These are phyloP conservation scores for Drosophila seguyi DNA, from an alignment of 1,140 invertebrate genomes.

Conservation along the genomic window DNA sequence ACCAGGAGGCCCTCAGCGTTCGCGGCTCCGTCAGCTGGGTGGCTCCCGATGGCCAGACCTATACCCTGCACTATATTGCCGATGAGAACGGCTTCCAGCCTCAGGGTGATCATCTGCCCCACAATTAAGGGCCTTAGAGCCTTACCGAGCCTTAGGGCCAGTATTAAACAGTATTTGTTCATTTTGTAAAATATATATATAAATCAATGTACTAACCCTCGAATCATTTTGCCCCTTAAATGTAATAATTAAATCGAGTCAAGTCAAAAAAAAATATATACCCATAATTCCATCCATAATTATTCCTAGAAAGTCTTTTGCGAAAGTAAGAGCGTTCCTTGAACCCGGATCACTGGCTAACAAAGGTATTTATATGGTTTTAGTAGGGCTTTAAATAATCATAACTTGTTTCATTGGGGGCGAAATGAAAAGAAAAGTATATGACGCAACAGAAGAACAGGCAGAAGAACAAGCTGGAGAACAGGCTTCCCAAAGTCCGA, in stretches of 20 bases:
- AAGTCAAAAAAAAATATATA: neutral
- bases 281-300: neutral
- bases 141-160: neutral
- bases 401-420: conserved; percentile 16
- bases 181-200: conserved; percentile 26
- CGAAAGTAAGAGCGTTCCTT: conserved; percentile 19
- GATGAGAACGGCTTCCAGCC: conserved; percentile 92
- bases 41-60: conserved; percentile 88
- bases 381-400: conserved; percentile 1
- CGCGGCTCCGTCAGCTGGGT: conserved; percentile 89
- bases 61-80: conserved; percentile 88
- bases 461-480: conserved; percentile 1
- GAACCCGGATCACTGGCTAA: conserved; percentile 45
- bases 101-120: conserved; percentile 87
- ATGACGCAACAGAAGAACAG: conserved; percentile 28
- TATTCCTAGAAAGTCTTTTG: neutral
- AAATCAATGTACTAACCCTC: conserved; percentile 6
- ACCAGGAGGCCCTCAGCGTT: conserved; percentile 87
- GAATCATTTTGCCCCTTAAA: neutral
- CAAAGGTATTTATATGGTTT: conserved; percentile 11
- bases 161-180: conserved; percentile 47
- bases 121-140: conserved; percentile 21
- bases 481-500: neutral
- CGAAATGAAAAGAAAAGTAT: conserved; percentile 50
- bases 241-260: neutral